Conservation (phyloP, 2,888 invertebrate species). For the Blastobasis lacticolella region DNA sequence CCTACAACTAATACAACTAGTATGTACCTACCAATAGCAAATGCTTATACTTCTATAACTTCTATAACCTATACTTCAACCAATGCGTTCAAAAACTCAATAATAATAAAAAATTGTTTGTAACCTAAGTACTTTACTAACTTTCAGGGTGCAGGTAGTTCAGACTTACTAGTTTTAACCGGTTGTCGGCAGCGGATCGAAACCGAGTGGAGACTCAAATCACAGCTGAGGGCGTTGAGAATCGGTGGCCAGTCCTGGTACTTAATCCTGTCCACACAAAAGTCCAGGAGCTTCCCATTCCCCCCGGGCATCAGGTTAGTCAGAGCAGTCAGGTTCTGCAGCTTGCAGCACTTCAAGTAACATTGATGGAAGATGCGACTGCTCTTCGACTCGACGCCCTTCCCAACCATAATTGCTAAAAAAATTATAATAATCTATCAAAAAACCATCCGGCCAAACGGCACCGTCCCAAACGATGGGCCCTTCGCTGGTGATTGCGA, state of each 20-base stretch:
- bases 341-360: constrained; percentile 66
- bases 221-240: constrained; percentile 80
- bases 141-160: too few relatives aligned
- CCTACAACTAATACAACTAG: too few relatives aligned
- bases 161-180: constrained; percentile 53
- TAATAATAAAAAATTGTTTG: too few relatives aligned
- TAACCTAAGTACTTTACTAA: too few relatives aligned
- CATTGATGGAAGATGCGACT: constrained; percentile 67
- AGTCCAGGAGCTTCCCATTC: constrained; percentile 75
- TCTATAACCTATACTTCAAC: too few relatives aligned
- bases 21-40: too few relatives aligned
- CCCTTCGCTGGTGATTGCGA: constrained; percentile 21
- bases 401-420: constrained; percentile 54
- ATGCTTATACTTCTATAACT: too few relatives aligned
- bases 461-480: constrained; percentile 20
- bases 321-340: constrained; percentile 61
- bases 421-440: constrained; percentile 28
- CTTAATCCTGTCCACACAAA: constrained; percentile 83
- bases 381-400: constrained; percentile 49
- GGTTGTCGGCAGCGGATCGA: constrained; percentile 77
- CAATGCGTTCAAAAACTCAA: too few relatives aligned
- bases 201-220: constrained; percentile 80
- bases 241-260: constrained; percentile 85
- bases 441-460: constrained; percentile 34
- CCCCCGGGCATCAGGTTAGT: constrained; percentile 53